Evolutionary conservation across 2,797 vertebrate genomes (phyloP), one percentile per base, ranked within the genome.

Genomic region (Falco rusticolus): DNA sequence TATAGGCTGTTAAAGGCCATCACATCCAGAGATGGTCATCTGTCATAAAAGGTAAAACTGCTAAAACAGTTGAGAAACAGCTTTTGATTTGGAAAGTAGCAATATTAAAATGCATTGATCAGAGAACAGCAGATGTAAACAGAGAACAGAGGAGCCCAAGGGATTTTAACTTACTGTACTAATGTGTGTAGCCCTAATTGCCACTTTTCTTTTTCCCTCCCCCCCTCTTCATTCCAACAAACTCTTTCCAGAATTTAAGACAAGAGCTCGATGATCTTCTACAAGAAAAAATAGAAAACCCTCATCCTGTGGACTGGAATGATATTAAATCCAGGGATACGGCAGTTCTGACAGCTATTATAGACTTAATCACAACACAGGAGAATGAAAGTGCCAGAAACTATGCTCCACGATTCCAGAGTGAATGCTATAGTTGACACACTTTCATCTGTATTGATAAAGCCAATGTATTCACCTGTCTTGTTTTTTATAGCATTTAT

Each of bases 291-390:
- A 99, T 99, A 34, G 98, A 99, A 51, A 98, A 94, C n/a, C 99
- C 99, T 0, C 98, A 98, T 10, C 99, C 99, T 0, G 99, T 99
- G 72, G 98, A 99, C 97, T 99, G 99, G 99, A 96, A 98, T 2
- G 98, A 99, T 68, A 98, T 90, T 2, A 97, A 98, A 72, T 98
- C 98, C 88, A 99, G 99, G 97, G 99, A 99, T 87, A 99, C 99
- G 24, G 99, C 99, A 0, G 99, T 99, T 22, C 99, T 99, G 89
- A 99, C 98, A 8, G 99, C 99, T 26, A 99, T 99, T 89, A 98
- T 99, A 89, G 99, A 99, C 98, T 98, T 99, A 48, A 99, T 99
- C 98, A 99, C 99, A 84, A 99, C 99, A 24, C 99, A 99, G 97
- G 99, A 99, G 97, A 99, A 97, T 24, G 98, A 97, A 68, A 98